Evolutionary conservation across 2,113 vertebrate species (phyloP), one percentile per base, ranked within the genome.

Genomic region (Ictidomys tridecemlineatus): DNA sequence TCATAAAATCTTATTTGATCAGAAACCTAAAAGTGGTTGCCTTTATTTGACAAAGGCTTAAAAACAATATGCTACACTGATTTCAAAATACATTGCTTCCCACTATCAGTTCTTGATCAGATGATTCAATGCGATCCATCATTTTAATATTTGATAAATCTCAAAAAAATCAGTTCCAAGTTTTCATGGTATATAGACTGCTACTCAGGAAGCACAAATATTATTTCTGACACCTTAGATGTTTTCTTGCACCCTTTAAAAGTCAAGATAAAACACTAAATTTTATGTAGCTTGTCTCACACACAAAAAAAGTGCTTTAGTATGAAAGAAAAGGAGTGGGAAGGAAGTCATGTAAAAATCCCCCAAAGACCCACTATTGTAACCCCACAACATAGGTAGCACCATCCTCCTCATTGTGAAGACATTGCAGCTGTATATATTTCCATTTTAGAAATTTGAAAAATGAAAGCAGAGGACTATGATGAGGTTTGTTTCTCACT

Each of bases 211-310:
- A 85, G 22, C 53, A 89, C 8, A 91, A 85, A 93, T 82, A 85
- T 30, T 72, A 6, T 86, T 28, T 3, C 39, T 13, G 39, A 85
- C 58, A 34, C 11, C 39, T 78, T 69, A 45, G 79, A 73, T 37
- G 22, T 76, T 48, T 86, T 86, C 26, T 84, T 94, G 3, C 76
- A 17, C 67, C 58, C 9, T 85, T 76, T 22, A 84, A 89, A 89
- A 69, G 56, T 39, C n/a, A 39, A 77, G 51, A 76, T 53, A 77
- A 93, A 95, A 69, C 51, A 67, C 82, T 51, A 76, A 80, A 39
- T 13, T 77, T 95, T n/a, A 76, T 91, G 67, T 91, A 95, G 85
- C 45, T 82, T 96, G 24, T 61, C 10, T 96, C n/a, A 95, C 8
- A 96, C 8, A 42, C 39, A 42, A 67, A 76, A 97, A 45, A 74